These are phyloP conservation scores for Drosophila nigromelanica DNA, from an alignment of 1,140 invertebrate species.

Conservation along the genomic window DNA sequence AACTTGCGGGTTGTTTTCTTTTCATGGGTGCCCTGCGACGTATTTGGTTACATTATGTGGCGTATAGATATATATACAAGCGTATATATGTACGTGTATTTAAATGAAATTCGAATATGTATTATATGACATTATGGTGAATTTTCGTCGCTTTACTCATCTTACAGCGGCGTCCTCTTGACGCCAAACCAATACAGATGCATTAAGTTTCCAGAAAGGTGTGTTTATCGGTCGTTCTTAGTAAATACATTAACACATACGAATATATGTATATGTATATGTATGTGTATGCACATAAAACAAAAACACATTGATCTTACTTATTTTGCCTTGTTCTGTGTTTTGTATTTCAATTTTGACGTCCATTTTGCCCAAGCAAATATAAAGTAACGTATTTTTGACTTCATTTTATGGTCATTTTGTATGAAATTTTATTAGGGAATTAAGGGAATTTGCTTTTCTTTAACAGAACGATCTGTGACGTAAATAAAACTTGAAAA, in stretches of 20 bases:
- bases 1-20: slow-evolving; percentile 17
- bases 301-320: slow-evolving; percentile 50
- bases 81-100: slow-evolving; percentile 7
- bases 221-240: slow-evolving; percentile 44
- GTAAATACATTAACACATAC: slow-evolving; percentile 1
- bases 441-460: slow-evolving; percentile 16
- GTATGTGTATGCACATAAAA: no score
- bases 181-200: slow-evolving; percentile 31
- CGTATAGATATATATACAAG: not conserved
- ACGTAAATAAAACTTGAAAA: slow-evolving; percentile 4
- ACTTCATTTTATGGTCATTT: slow-evolving; percentile 30
- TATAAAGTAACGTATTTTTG: slow-evolving; percentile 26
- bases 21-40: slow-evolving; percentile 13
- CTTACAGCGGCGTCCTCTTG: slow-evolving; percentile 16
- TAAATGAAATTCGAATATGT: slow-evolving; percentile 31
- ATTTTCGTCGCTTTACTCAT: slow-evolving; percentile 52
- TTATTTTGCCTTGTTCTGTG: slow-evolving; percentile 38
- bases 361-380: not conserved
- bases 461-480: no score
- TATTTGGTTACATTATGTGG: slow-evolving; percentile 12
- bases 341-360: not conserved
- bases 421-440: not conserved
- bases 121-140: slow-evolving; percentile 53
- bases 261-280: not conserved
- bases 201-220: slow-evolving; percentile 55